Evolutionary conservation across 2,797 vertebrate species (phyloP), one percentile per base, ranked within the genome.

Genomic region (Dipus sagitta): DNA sequence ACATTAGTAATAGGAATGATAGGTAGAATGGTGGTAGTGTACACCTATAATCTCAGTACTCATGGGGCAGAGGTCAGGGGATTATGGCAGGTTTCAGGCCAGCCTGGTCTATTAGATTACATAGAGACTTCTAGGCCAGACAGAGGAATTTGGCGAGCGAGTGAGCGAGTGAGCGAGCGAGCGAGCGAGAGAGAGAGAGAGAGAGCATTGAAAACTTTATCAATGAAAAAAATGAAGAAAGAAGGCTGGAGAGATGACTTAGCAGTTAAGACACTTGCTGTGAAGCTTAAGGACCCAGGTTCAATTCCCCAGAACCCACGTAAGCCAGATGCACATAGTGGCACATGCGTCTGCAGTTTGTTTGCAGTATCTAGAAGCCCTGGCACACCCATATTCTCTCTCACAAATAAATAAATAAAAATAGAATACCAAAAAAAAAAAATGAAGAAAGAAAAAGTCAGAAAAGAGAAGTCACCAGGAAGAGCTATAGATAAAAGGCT

Each of bases 1-100:
- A 84, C 76, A 86, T 93, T 94, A 75, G 32, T 95, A 91, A 78
- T 42, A 90, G 72, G 64, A 82, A 91, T 91, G 86, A 30, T 90
- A 84, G 62, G n/a, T 93, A 92, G 91, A 93, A 92, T 4, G 7
- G 30, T 32, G 14, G 30, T 70, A n/a, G 30, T 32, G 15, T 14
- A 70, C 17, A 30, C 30, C 28, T 70, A 7, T 70, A 32, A 70
- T 70, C 67, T 18, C 28, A 28, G 34, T 1, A 17, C 58, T 86
- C 28, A 17, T 54, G 34, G 64, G 71, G 58, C 85, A 86, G 60
- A 47, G 20, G 28, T 30, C 18, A 18, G 28, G 62, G 62, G 60
- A 47, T 52, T 86, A 12, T 20, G 47, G 64, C 34, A 75, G 64
- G 71, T 74, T 38, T 64, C 8, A 75, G 71, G 38, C 42, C 8